Conservation (phyloP, 2,797 vertebrate species). For the Pogoniulus pusillus region DNA sequence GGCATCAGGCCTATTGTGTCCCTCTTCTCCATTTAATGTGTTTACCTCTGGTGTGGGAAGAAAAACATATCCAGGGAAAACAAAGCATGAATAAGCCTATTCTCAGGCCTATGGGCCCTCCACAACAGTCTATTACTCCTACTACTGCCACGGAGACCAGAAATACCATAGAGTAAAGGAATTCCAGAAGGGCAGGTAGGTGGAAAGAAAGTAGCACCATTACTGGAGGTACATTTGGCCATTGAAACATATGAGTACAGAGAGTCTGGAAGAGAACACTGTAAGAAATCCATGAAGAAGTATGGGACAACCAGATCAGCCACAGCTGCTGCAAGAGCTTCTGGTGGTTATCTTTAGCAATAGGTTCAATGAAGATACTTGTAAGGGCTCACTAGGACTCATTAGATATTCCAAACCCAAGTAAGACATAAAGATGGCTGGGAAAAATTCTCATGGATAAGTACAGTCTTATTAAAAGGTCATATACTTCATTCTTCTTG, state of each 20-base stretch:
- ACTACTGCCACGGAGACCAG: not conserved
- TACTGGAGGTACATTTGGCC: not conserved
- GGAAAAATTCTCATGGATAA: not conserved
- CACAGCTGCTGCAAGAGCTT: not conserved
- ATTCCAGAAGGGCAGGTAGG: fast-evolving
- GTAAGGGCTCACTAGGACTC: not conserved
- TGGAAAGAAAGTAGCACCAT: not conserved
- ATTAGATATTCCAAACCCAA: not conserved
- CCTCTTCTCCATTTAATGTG: no score
- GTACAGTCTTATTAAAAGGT: not conserved
- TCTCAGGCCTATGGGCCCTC: no score
- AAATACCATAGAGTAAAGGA: not conserved
- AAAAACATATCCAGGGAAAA: no score
- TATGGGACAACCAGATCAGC: no score
- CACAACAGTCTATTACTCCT: not conserved
- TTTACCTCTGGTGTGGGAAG: no score
- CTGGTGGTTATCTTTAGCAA: not conserved
- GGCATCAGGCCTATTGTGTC: no score
- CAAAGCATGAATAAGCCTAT: no score
- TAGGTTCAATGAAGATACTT: not conserved
- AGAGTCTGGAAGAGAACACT: not conserved
- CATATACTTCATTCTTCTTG: not conserved
- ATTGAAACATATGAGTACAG: not conserved
- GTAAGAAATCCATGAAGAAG: no score
- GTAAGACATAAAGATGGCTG: not conserved